Evolutionary conservation across 2,113 vertebrate genomes (phyloP), one percentile per base, ranked within the genome.

Genomic region (Stictonetta naevosa): DNA sequence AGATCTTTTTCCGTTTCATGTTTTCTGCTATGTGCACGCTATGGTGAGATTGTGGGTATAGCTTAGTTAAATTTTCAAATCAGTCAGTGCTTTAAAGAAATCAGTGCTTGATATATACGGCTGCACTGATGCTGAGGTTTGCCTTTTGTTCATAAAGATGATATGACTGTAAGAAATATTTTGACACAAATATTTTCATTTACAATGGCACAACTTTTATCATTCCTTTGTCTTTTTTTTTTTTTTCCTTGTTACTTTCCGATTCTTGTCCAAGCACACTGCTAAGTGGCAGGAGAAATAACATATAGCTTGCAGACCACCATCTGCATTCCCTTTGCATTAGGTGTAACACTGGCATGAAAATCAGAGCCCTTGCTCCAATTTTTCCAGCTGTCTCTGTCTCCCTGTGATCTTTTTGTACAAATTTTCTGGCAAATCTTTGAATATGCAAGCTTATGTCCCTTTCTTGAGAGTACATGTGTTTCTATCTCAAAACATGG

Each of bases 311-410:
- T 87, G 75, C 87, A 53, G 88, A 97, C 96, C 93, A 90, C 95
- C 95, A 91, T 97, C 95, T 96, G 94, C 97, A 98, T 98, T 97
- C 97, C 86, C 97, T 97, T 95, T 83, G 96, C 96, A 96, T 98
- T 98, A 98, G 97, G 96, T 98, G 94, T 95, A 96, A 92, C 92
- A 86, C 95, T 98, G 96, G 97, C 97, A 96, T 89, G 88, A 95
- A 97, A 98, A 97, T 95, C 44, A 11, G 93, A 97, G 96, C 94
- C 90, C 85, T 67, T 48, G 97, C 97, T 97, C 97, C 97, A 97
- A 97, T 97, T 97, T 98, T 98, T 98, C 97, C 98, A 98, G 97
- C 98, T 98, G 98, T 98, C 96, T 97, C 95, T 96, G 95, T 95
- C 52, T 96, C 93, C 96, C 96, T 98, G 96, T 98, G 98, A 98